Conservation (phyloP, 53 echinoderm and acorn worm genomes). For the Holothuria leucospilota region DNA sequence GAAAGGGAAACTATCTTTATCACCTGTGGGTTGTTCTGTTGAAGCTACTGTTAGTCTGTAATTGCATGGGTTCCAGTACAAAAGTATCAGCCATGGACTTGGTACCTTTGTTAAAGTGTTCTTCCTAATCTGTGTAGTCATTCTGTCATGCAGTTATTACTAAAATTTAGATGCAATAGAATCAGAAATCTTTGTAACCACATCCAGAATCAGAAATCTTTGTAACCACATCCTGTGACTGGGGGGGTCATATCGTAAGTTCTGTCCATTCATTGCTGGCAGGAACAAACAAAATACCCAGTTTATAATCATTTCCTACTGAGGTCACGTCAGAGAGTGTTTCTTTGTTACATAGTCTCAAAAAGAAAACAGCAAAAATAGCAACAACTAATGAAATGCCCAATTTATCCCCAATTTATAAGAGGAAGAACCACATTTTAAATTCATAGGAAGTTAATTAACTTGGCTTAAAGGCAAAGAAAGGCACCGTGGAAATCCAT, state of each 20-base stretch:
- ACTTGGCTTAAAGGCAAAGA: too few relatives aligned
- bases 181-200: background rate
- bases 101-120: too few relatives aligned
- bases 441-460: too few relatives aligned
- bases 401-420: slow-evolving; percentile 18
- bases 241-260: background rate
- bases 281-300: background rate
- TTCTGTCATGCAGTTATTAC: too few relatives aligned
- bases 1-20: too few relatives aligned
- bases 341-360: background rate
- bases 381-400: background rate
- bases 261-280: background rate
- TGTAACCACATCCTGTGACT: slow-evolving; percentile 12
- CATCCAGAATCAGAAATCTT: background rate
- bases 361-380: background rate
- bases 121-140: too few relatives aligned
- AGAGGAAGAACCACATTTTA: slow-evolving; percentile 9
- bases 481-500: too few relatives aligned
- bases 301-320: slow-evolving; percentile 17
- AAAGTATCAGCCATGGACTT: too few relatives aligned
- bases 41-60: too few relatives aligned
- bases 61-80: too few relatives aligned
- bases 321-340: background rate
- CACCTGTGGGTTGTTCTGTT: too few relatives aligned
- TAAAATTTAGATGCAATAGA: too few relatives aligned